These are phyloP conservation scores for Trachymyrmex septentrionalis DNA, from an alignment of 1,140 invertebrate species.

Conservation along the genomic window DNA sequence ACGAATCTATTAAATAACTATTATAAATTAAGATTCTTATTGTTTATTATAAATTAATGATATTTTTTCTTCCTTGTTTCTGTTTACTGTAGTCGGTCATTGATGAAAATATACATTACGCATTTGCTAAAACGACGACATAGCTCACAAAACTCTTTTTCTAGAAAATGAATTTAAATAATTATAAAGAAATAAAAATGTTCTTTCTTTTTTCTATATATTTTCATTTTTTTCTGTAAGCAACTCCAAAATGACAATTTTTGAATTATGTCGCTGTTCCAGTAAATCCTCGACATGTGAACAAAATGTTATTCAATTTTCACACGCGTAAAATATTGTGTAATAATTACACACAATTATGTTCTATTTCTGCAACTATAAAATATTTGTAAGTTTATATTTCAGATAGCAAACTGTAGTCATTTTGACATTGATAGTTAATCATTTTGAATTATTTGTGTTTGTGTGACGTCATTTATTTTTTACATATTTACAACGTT, in stretches of 20 bases:
- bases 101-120: no score
- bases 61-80: neutral
- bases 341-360: neutral
- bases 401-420: no score
- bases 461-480: no score
- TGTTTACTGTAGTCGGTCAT: neutral
- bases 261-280: neutral
- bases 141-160: no score
- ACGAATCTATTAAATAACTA: neutral
- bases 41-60: conserved; percentile 1
- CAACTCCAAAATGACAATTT: neutral
- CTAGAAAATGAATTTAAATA: no score
- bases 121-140: no score
- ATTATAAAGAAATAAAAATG: no score
- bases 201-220: no score
- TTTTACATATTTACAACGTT: no score
- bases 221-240: no score
- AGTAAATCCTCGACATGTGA: conserved; percentile 12
- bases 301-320: neutral
- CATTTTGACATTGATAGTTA: no score
- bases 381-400: neutral
- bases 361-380: neutral
- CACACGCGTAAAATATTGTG: neutral
- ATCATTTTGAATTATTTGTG: no score
- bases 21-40: neutral